Conservation (phyloP, 1,140 invertebrate genomes). For the Philaenus spumarius region DNA sequence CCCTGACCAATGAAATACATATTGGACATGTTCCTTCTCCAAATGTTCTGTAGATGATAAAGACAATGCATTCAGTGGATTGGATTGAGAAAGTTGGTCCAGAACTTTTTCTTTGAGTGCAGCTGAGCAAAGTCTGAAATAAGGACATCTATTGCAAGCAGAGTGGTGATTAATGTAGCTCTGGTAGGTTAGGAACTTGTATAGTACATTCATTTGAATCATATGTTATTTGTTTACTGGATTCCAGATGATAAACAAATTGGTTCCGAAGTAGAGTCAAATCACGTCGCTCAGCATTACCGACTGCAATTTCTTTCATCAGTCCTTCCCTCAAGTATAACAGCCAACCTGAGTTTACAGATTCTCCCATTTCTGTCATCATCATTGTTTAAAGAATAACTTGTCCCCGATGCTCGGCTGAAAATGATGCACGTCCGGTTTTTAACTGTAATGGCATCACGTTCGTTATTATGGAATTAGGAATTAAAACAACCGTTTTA, state of each 20-base stretch:
- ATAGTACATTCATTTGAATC: conserved; percentile 33
- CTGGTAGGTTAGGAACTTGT: conserved; percentile 49
- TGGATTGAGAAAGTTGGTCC: conserved; percentile 42
- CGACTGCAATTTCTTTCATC: conserved; percentile 63
- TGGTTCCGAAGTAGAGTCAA: conserved; percentile 79
- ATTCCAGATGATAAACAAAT: conserved; percentile 51
- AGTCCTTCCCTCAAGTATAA: conserved; percentile 80
- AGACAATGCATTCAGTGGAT: conserved; percentile 51
- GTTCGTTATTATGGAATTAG: too few species aligned
- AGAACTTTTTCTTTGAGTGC: conserved; percentile 55
- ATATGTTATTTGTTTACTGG: conserved; percentile 32
- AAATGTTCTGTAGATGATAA: conserved; percentile 56
- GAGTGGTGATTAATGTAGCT: conserved; percentile 68
- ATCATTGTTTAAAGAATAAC: conserved; percentile 86
- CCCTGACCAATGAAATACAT: conserved; percentile 75
- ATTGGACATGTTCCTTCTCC: conserved; percentile 57
- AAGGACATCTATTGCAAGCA: conserved; percentile 71
- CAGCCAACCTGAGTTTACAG: conserved; percentile 63
- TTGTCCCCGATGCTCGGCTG: conserved; percentile 84
- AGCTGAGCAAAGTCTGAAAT: conserved; percentile 65
- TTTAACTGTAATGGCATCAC: conserved; percentile 90
- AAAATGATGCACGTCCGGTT: conserved; percentile 75
- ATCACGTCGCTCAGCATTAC: conserved; percentile 64
- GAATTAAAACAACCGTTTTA: too few species aligned
- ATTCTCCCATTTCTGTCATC: conserved; percentile 58